Evolutionary conservation across 35 echinoderm and acorn worm genomes (phyloP).

Genomic region (Apostichopus californicus): DNA sequence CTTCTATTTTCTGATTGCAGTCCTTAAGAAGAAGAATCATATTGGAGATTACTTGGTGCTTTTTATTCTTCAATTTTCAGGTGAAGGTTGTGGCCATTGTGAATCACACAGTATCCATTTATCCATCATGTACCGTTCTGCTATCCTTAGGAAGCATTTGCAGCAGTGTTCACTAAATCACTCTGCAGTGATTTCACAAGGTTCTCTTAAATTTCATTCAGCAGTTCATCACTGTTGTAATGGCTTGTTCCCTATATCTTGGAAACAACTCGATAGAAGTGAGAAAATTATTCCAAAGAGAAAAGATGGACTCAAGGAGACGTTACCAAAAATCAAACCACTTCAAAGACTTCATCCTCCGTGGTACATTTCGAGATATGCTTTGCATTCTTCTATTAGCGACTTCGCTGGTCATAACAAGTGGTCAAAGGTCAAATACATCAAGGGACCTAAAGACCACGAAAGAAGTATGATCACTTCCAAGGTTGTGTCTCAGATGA

Average conservation of each 20-base stretch:
- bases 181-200: background rate
- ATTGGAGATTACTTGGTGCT: too few species aligned
- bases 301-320: background rate
- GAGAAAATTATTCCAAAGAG: background rate
- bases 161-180: background rate
- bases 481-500: constrained; percentile 70
- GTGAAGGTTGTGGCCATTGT: background rate
- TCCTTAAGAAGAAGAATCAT: too few species aligned
- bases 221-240: background rate
- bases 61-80: background rate
- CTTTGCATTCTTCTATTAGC: background rate
- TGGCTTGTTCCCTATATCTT: background rate
- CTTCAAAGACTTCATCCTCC: background rate
- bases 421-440: constrained; percentile 92
- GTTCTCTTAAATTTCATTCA: background rate
- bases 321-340: background rate
- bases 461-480: constrained; percentile 44
- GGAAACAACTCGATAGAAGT: background rate
- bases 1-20: too few species aligned
- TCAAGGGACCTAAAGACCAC: constrained; percentile 83
- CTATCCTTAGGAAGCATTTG: background rate
- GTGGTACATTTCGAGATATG: background rate
- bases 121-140: background rate
- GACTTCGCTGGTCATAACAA: constrained; percentile 87
- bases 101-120: background rate